phyloP scores from a whole-genome alignment of 2,888 invertebrate species.

The Leucoma salicis region DNA sequence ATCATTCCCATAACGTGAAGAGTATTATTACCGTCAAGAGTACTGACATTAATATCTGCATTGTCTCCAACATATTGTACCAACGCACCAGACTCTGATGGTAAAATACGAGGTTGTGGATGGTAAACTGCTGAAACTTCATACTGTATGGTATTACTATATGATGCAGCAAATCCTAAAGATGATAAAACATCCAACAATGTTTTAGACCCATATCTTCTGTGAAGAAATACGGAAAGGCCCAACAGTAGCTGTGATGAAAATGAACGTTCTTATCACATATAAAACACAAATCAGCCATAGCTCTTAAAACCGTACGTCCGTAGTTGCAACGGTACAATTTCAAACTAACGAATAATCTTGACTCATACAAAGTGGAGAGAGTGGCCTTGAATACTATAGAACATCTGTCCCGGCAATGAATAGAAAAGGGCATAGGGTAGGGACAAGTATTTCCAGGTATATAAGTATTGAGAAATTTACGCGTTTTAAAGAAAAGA shows the following conservation, averaged over 20 bases:
- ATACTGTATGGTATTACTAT: constrained; percentile 8
- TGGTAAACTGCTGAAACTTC: constrained; percentile 11
- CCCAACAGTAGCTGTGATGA: constrained; percentile 21
- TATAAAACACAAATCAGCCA: not conserved
- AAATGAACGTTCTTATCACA: constrained; percentile 13
- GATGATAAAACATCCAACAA: constrained; percentile 1
- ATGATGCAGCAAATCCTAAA: constrained; percentile 1
- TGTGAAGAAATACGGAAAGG: constrained; percentile 7
- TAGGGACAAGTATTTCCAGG: too few relatives aligned
- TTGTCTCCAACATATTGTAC: constrained; percentile 23
- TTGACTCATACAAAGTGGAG: not conserved
- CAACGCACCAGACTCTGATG: not conserved
- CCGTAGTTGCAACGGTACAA: constrained; percentile 1
- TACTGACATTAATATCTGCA: constrained; percentile 20
- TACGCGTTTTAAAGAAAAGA: constrained; percentile 1
- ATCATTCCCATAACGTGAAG: constrained; percentile 25
- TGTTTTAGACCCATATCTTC: not conserved
- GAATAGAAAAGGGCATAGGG: too few relatives aligned
- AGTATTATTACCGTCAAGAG: constrained; percentile 20
- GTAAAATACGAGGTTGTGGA: constrained; percentile 9
- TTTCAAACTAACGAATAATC: constrained; percentile 1
- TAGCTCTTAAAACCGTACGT: not conserved
- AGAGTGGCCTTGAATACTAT: constrained; percentile 1
- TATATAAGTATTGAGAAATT: constrained; percentile 1
- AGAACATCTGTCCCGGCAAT: too few relatives aligned